Evolutionary conservation across 2,888 invertebrate genomes (phyloP), one percentile per base, ranked within the genome.

Genomic region (Ormyrus labotus): DNA sequence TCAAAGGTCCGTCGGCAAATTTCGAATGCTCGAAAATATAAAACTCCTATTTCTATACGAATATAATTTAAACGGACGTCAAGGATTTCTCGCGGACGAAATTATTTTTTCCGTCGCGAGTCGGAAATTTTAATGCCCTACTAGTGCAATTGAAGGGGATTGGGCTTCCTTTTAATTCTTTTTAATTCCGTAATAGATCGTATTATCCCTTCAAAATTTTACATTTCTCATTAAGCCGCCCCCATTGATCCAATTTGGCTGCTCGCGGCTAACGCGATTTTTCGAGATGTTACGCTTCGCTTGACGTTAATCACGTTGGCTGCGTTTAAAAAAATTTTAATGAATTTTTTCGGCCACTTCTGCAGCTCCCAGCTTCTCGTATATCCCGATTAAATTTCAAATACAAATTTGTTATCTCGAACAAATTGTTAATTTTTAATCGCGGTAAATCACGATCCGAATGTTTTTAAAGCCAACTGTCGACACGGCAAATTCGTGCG

Each of bases 121-220:
- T 8, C 50, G 55, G 19, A 50, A 65, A 74, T 74, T 67, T 74
- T 65, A 73, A 73, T 65, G 50, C 51, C 13, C 34, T 53, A 64
- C 63, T 34, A 45, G 55, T 64, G 64, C 64, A 72, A 72, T 48
- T 58, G 10, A 8, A 10, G 0, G 55, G 50, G 55, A 74, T 67
- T 74, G 74, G 65, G 55, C 53, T 55, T 64, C 47, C 51, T 67
- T 58, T 67, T 74, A 74, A 74, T 74, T 67, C 11, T 58, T 73
- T 64, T 50, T 13, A 13, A 13, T 13, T 64, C 57, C 45, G 57
- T 57, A 50, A 48, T 19, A 7, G 48, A 48, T 64, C 57, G n/a
- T 19, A 74, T 67, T 74, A 74, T 65, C 65, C 48, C 51, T 67
- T 50, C 11, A 34, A 67, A 34, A 74, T 74, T 57, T 67, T 58